Evolutionary conservation across 2,888 invertebrate species (phyloP), one percentile per base, ranked within the genome.

Genomic region (Aphidius colemani): DNA sequence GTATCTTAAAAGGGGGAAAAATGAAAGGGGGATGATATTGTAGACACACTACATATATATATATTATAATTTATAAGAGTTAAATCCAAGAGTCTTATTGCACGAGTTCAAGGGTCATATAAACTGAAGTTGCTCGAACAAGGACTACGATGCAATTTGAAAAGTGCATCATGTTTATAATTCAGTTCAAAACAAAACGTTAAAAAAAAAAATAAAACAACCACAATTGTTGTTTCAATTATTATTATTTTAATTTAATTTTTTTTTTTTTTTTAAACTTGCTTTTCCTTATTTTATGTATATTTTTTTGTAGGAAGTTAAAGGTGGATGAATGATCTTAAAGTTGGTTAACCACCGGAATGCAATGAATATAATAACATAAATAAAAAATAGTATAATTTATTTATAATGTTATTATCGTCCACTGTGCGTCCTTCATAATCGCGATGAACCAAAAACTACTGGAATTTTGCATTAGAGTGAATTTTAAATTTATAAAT

Each of bases 61-160:
- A 62, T 50, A 57, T 53, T 30, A 30, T 30, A 30, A 51, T 46
- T 56, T n/a, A 10, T 53, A 58, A 53, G 51, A 62, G 71, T 75
- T 70, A 72, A 77, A 70, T 71, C 70, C 75, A 74, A 75, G 74
- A 77, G 72, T 67, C 75, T 71, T 59, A 62, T 69, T 69, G 39
- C 57, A 46, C n/a, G 75, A 77, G 79, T 30, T 79, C 79, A 77
- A 70, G 71, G 78, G 77, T 79, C 75, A 76, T 76, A 71, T 74
- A 75, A 70, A 78, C 72, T 77, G 76, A 77, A 78, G 78, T 72
- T 76, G 75, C 74, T 73, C 73, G 72, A 74, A 70, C 71, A 70
- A 57, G 68, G 71, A 75, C 74, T 72, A n/a, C 11, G 46, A 46
- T 11, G 11, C n/a, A n/a, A 46, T 11, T n/a, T 46, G 5, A 9